These are phyloP conservation scores for Notothenia coriiceps DNA, from an alignment of 2,113 vertebrate genomes.

Conservation along the genomic window DNA sequence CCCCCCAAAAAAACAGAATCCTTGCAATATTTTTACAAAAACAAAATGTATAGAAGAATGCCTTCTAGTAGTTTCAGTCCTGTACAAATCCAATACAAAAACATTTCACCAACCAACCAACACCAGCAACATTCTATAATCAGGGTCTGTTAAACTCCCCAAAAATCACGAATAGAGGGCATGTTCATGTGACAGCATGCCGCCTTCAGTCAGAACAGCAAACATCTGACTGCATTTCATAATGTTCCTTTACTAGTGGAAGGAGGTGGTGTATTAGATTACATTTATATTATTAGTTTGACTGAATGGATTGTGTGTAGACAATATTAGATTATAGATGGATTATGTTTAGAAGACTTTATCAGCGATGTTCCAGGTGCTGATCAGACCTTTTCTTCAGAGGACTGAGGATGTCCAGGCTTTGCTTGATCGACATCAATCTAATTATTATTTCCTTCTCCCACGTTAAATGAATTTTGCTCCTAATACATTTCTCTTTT, in stretches of 20 bases:
- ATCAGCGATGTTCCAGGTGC: too few species aligned
- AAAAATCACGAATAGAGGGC: neutral
- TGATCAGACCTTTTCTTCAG: too few species aligned
- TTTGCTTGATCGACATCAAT: too few species aligned
- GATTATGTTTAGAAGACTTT: neutral
- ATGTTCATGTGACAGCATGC: neutral
- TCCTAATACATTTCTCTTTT: too few species aligned
- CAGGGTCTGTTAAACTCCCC: neutral
- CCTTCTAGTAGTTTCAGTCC: neutral
- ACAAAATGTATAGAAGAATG: neutral
- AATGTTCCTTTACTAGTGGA: neutral
- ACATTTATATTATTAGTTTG: neutral
- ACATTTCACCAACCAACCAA: neutral
- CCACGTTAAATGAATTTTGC: neutral
- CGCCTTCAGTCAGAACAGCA: neutral
- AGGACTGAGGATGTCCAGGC: too few species aligned
- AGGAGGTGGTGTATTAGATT: neutral
- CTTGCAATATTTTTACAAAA: neutral
- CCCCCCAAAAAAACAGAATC: neutral
- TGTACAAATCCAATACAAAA: neutral
- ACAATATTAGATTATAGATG: neutral
- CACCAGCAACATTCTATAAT: too few species aligned
- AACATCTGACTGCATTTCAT: neutral
- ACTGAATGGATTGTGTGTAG: neutral
- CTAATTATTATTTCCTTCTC: neutral